Evolutionary conservation across 1,140 invertebrate species (phyloP), one percentile per base, ranked within the genome.

Genomic region (Sarcophaga peregrina): DNA sequence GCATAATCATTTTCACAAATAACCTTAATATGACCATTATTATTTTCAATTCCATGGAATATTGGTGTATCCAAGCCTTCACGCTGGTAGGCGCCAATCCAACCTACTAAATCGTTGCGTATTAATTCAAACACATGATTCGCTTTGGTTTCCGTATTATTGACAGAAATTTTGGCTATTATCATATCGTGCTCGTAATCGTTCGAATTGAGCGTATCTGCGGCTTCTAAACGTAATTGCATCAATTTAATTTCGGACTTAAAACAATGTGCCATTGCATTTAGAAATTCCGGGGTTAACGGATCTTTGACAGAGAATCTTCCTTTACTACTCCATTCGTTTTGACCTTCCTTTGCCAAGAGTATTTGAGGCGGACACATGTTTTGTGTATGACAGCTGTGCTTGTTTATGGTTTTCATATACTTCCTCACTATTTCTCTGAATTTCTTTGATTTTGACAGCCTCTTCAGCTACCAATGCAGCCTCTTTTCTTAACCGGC

Each of bases 1-100:
- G 83, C 62, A 76, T 74, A 83, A 1, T 10, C 25, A 75, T 81
- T 72, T 25, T 83, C 80, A 50, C 83, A 83, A 10, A 81, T 20
- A 13, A 83, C 62, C 8, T 47, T 81, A 25, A 83, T 83, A n/a
- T 62, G 74, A 3, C 20, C 76, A 5, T 68, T 17, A 48, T 75
- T 75, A 9, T 81, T 46, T 8, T 15, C 45, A 13, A 83, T 83
- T 17, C 37, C 15, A 48, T 83, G 80, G 10, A 83, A 83, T 20
- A 80, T 80, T 8, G 78, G 78, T 3, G 83, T 83, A 0, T 9
- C 1, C 20, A 80, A 52, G 17, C 80, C 73, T 17, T 17, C 47
- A n/a, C 46, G 8, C 45, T 83, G 83, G 46, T 81, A 81, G 2
- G 54, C 80, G 1, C 78, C 83, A 58, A 83, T 74, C 37, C 62